Conservation (phyloP, 2,888 invertebrate genomes). For the Linnaemya tessellans region DNA sequence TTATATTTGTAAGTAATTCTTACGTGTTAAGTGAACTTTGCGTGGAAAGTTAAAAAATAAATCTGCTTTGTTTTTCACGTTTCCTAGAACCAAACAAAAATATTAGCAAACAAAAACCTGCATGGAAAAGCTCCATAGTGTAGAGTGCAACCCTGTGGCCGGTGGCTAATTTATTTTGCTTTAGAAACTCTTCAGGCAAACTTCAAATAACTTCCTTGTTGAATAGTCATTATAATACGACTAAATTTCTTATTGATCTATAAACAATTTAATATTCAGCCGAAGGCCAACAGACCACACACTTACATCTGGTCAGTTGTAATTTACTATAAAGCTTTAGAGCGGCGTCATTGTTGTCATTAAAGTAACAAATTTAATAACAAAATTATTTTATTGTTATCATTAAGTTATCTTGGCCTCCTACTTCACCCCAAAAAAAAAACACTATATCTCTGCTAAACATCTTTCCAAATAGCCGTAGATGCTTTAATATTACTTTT, state of each 20-base stretch:
- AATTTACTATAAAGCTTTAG: background rate
- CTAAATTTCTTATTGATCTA: constrained; percentile 18
- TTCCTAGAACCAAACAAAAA: no score
- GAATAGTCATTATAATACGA: background rate
- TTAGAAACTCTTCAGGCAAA: background rate
- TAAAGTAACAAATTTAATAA: constrained; percentile 45
- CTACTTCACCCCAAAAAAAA: background rate
- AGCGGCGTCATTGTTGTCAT: constrained; percentile 21
- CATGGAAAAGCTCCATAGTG: no score
- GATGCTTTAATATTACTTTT: constrained; percentile 28
- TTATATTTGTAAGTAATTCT: no score
- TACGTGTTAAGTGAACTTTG: no score
- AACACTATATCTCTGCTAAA: constrained; percentile 1
- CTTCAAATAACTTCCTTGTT: background rate
- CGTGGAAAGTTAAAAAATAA: no score
- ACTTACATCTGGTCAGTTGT: background rate
- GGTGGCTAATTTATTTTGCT: background rate
- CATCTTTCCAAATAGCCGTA: background rate
- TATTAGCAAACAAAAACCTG: no score
- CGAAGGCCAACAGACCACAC: background rate
- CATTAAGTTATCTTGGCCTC: constrained; percentile 34
- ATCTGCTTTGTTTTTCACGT: no score
- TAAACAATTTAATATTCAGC: constrained; percentile 1
- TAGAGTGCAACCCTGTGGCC: no score
- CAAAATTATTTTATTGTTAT: constrained; percentile 53